phyloP scores from a whole-genome alignment of 2,797 vertebrate species.

The Rhinichthys osculus region DNA sequence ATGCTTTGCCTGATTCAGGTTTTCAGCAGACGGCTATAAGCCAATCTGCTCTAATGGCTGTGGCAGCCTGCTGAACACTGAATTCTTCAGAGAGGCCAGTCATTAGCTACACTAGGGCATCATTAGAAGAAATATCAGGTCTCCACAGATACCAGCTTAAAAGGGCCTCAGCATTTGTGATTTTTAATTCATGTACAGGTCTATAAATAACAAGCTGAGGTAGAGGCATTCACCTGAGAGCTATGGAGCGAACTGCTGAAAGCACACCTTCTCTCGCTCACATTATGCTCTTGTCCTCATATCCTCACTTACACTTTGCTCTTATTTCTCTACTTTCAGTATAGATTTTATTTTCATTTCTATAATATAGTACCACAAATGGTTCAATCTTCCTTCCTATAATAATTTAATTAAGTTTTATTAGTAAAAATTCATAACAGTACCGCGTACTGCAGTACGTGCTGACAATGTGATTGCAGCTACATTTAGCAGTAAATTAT shows the following conservation, averaged over 20 bases:
- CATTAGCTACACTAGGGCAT: conserved; percentile 44
- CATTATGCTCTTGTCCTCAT: neutral
- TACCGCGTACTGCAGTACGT: neutral
- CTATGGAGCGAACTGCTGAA: conserved; percentile 47
- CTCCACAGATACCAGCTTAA: conserved; percentile 42
- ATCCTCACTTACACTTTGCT: neutral
- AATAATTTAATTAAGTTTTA: neutral
- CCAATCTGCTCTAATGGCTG: conserved; percentile 55
- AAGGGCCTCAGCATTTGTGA: conserved; percentile 36
- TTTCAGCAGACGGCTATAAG: conserved; percentile 50
- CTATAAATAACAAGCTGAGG: conserved; percentile 55
- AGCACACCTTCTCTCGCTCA: conserved; percentile 33
- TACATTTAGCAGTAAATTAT: neutral
- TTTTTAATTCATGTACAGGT: conserved; percentile 54
- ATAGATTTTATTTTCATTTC: neutral
- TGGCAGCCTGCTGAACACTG: conserved; percentile 31
- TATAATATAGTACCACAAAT: neutral
- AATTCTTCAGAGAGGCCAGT: conserved; percentile 24
- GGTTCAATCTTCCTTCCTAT: neutral
- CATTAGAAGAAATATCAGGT: conserved; percentile 50
- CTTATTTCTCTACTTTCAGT: neutral
- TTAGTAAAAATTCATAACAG: neutral
- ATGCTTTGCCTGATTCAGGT: conserved; percentile 54
- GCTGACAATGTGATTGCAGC: neutral
- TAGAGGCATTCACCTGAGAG: conserved; percentile 23